Evolutionary conservation across 2,888 invertebrate genomes (phyloP), one percentile per base, ranked within the genome.

Genomic region (Tenthredo distinguenda): DNA sequence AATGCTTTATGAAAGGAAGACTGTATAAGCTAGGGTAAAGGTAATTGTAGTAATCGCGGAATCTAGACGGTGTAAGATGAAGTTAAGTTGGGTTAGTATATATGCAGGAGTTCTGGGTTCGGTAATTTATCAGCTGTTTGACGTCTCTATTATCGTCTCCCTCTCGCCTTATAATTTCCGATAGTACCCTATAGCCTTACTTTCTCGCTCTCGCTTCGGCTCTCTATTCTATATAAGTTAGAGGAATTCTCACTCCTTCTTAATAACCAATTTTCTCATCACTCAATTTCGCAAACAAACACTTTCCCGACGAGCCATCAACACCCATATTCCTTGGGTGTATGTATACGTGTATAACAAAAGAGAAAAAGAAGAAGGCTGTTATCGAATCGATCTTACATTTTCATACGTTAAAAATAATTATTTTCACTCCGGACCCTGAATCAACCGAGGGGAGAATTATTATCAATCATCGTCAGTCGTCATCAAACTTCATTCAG

Each of bases 91-190:
- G 21, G 31, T 21, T 37, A 40, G 10, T 34, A 26, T 26, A 26
- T 26, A 68, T 68, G 18, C 68, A 34, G 26, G 40, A 62, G 31
- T 50, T 58, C 21, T 81, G 62, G 62, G 21, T 58, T n/a, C 40
- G 86, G 85, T 87, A 89, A 89, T 88, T 88, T 88, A 89, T 89
- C 87, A 88, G 87, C 86, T 87, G 87, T 87, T 89, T 90, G 90
- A 90, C 90, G 88, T 86, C 86, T 89, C 89, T 88, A 90, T 90
- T 89, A 90, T 89, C 87, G 84, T 86, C 86, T 85, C 72, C 76
- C 74, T 74, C 86, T 58, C 82, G 72, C 87, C 85, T 86, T 71
- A 47, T 87, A 88, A 89, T 90, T 89, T 89, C 88, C 88, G 88
- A 88, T 87, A 86, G 87, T 83, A 47, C 83, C 74, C 50, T 85